Evolutionary conservation across 2,888 invertebrate species (phyloP), one percentile per base, ranked within the genome.

Genomic region (Monochamus alternatus): DNA sequence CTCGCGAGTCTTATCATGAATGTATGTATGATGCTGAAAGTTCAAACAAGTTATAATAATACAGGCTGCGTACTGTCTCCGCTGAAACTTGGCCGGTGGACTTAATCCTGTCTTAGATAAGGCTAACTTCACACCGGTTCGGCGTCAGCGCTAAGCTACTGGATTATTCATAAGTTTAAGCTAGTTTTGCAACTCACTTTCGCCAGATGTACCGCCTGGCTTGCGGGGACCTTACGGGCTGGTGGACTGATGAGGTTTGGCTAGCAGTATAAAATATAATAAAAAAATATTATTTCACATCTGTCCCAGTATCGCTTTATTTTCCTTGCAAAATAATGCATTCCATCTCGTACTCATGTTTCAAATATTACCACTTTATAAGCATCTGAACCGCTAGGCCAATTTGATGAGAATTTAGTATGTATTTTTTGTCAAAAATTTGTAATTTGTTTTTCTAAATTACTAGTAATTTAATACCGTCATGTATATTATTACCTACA

Each of bases 151-250:
- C 85, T 87, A 87, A 88, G 87, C 88, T 85, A 80, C 85, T 86
- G 87, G 88, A 88, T 88, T 88, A 88, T 87, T 88, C 87, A 88
- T 88, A 86, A 88, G 87, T 88, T 81, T 87, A 84, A 87, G 87
- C 86, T 84, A 86, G 86, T 75, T 87, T 87, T 85, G 86, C 85
- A 87, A 87, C 86, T 86, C 87, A 86, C 86, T 87, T 87, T 86
- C 86, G 77, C 82, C 84, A 82, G 84, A 83, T 83, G 82, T 79
- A 83, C 51, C 30, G 47, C 22, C 10, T 14, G 32, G 14, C 52
- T 31, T 12, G 14, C 66, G 80, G 59, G 14, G 31, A 30, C 31
- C 32, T 55, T 52, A 7, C 66, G 32, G 66, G 52, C 44, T 32
- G 3, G 52, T 66, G 31, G 22, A 55, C 14, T 55, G 55, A 22